phyloP scores from a whole-genome alignment of 2,888 invertebrate species.

The Polylopha cassiicola region DNA sequence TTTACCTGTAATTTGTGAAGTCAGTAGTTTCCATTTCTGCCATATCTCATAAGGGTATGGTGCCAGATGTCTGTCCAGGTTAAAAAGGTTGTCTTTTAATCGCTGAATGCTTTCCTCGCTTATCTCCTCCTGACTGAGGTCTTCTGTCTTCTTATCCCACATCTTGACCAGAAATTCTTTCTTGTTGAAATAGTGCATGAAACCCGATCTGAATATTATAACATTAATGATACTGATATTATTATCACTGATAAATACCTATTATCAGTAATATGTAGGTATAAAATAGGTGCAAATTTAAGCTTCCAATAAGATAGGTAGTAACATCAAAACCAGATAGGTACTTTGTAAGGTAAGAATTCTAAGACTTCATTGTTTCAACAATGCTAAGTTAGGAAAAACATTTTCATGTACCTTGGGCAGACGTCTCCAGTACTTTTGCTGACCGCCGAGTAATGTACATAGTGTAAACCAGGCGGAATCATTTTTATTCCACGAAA shows the following conservation, averaged over 20 bases:
- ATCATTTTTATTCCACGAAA: constrained; percentile 99
- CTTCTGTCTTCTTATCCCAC: constrained; percentile 90
- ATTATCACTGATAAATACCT: too few species aligned
- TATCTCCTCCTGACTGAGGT: constrained; percentile 81
- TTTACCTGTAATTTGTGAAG: constrained; percentile 81
- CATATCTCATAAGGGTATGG: constrained; percentile 94
- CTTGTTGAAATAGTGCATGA: constrained; percentile 89
- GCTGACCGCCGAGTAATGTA: constrained; percentile 88
- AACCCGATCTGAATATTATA: constrained; percentile 80
- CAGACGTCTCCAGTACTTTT: constrained; percentile 79
- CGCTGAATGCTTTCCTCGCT: constrained; percentile 80
- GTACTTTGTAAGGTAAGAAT: too few species aligned
- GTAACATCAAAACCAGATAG: too few species aligned
- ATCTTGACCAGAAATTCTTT: constrained; percentile 90
- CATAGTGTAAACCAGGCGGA: constrained; percentile 95
- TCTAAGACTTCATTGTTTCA: too few species aligned
- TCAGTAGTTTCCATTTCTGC: constrained; percentile 89
- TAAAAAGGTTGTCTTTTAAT: constrained; percentile 81
- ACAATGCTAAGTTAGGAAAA: not conserved
- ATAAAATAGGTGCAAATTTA: too few species aligned
- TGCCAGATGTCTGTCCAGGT: constrained; percentile 88
- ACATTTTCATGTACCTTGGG: constrained; percentile 72
- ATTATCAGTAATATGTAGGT: too few species aligned
- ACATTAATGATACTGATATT: too few species aligned
- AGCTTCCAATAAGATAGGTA: too few species aligned